phyloP scores from a whole-genome alignment of 2,888 invertebrate genomes.

The Ennomos fuscantarius region DNA sequence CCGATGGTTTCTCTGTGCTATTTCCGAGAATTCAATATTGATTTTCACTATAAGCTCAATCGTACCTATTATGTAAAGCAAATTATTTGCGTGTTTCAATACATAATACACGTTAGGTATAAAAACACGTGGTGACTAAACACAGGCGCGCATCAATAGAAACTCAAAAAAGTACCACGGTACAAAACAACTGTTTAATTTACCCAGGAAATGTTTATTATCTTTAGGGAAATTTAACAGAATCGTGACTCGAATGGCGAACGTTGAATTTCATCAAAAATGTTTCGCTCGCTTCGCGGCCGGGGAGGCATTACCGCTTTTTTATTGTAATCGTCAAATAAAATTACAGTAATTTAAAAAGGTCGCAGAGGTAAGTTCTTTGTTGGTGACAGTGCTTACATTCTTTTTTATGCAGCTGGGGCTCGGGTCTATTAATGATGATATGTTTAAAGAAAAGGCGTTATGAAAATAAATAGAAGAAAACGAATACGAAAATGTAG shows the following conservation, averaged over 20 bases:
- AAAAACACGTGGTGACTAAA: conserved; percentile 10
- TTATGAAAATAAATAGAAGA: too few relatives aligned
- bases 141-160: conserved; percentile 26
- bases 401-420: conserved; percentile 45
- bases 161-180: conserved; percentile 36
- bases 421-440: too few relatives aligned
- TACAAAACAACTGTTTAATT: conserved; percentile 73
- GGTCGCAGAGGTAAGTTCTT: conserved; percentile 28
- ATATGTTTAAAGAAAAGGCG: not conserved
- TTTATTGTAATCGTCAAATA: conserved; percentile 59
- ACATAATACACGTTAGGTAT: not conserved
- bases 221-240: conserved; percentile 77
- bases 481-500: not conserved
- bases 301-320: conserved; percentile 46
- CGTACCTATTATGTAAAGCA: too few relatives aligned
- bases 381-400: conserved; percentile 24
- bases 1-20: too few relatives aligned
- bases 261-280: conserved; percentile 63
- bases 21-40: too few relatives aligned
- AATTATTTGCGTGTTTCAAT: too few relatives aligned
- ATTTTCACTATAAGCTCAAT: too few relatives aligned
- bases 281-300: conserved; percentile 36
- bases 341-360: conserved; percentile 46
- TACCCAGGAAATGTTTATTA: conserved; percentile 74
- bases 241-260: conserved; percentile 69